phyloP scores from a whole-genome alignment of 2,113 vertebrate species.

The Tyto alba region DNA sequence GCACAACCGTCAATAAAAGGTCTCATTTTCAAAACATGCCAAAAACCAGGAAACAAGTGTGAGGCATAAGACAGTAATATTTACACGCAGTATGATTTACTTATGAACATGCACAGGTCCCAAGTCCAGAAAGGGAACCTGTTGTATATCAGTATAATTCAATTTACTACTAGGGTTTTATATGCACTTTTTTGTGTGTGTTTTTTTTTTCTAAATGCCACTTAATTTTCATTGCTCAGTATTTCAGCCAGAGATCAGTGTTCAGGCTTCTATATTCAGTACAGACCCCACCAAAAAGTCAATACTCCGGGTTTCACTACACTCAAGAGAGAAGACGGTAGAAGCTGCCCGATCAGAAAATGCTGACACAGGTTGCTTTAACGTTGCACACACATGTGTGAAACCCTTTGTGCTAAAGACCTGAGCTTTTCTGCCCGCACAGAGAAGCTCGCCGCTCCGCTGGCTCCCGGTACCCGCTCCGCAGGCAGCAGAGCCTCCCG shows the following conservation, averaged over 20 bases:
- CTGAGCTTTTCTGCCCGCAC: neutral
- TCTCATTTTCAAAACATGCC: neutral
- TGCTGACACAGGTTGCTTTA: neutral
- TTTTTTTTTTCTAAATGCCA: neutral
- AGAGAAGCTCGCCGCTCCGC: neutral
- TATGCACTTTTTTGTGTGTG: rapidly evolving
- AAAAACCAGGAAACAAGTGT: neutral
- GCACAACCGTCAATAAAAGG: neutral
- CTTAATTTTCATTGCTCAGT: neutral
- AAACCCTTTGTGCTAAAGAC: neutral
- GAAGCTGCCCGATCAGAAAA: neutral
- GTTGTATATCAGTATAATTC: neutral
- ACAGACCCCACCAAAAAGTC: neutral
- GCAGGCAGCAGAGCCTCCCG: neutral
- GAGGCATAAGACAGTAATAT: neutral
- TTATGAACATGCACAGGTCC: rapidly evolving
- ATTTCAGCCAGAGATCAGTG: neutral
- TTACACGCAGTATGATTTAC: neutral
- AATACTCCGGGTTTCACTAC: neutral
- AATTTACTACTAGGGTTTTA: neutral
- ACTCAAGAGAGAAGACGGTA: neutral
- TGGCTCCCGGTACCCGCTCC: neutral
- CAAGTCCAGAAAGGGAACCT: neutral
- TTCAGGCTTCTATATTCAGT: neutral
- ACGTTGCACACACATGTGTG: neutral